Percentiles rank a stretch among this genome's conserved stretches.
Evolutionary conservation across 2,113 vertebrate species (phyloP).

Genomic region (Saccopteryx leptura): DNA sequence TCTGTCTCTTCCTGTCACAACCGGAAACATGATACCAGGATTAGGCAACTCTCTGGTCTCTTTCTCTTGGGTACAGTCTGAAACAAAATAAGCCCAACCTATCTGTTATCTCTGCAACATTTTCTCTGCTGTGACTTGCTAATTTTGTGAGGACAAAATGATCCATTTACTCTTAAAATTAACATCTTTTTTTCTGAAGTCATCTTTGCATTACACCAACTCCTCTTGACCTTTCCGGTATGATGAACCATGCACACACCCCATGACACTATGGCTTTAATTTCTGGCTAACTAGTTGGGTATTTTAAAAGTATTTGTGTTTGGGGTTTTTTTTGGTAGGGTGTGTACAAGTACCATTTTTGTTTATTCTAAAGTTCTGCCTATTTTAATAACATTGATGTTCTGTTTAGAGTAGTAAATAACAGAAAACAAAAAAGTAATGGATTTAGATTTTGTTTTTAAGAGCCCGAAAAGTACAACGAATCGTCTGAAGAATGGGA

Average conservation of each 20-base stretch:
- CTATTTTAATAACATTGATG: neutral
- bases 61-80: constrained; percentile 68
- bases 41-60: constrained; percentile 76
- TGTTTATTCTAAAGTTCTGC: neutral
- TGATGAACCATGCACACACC: neutral
- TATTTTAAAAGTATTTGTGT: neutral
- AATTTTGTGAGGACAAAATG: neutral
- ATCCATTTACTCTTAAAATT: neutral
- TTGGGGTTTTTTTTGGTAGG: neutral
- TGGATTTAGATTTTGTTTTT: constrained; percentile 3
- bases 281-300: neutral
- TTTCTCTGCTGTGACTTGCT: neutral
- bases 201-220: neutral
- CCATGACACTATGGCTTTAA: neutral
- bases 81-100: constrained; percentile 16
- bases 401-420: neutral
- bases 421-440: neutral
- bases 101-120: constrained; percentile 38
- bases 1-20: constrained; percentile 86
- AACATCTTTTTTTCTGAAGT: neutral
- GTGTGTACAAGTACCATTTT: neutral
- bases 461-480: neutral
- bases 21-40: constrained; percentile 82
- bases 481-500: neutral
- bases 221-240: neutral